Conservation (phyloP, 1,140 invertebrate species). For the Pseudomyrmex dendroicus region DNA sequence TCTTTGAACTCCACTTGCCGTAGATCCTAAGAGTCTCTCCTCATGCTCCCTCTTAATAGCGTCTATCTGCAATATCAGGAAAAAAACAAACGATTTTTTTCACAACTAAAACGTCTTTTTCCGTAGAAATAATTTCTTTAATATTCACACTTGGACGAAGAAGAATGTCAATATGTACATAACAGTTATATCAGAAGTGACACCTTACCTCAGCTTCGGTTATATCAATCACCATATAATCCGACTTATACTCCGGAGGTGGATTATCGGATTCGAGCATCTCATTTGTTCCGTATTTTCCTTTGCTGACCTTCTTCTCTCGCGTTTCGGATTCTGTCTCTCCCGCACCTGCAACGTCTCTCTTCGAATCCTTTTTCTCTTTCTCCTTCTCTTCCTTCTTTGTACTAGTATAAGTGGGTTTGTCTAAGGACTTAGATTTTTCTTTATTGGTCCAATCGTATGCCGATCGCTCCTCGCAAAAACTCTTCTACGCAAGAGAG, state of each 20-base stretch:
- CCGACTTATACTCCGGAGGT: constrained; percentile 82
- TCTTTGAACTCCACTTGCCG: constrained; percentile 75
- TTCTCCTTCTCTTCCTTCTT: constrained; percentile 82
- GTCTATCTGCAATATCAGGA: constrained; percentile 70
- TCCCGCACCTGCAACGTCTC: constrained; percentile 56
- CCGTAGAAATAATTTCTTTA: not conserved
- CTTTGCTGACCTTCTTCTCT: constrained; percentile 77
- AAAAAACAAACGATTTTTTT: not conserved
- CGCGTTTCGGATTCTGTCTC: constrained; percentile 74
- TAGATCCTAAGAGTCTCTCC: constrained; percentile 52
- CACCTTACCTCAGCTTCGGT: constrained; percentile 80
- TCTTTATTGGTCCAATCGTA: constrained; percentile 83
- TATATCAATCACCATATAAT: constrained; percentile 83
- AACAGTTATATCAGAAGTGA: not conserved
- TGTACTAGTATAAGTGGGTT: constrained; percentile 74
- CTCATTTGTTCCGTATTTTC: constrained; percentile 83
- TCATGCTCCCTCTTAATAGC: constrained; percentile 75
- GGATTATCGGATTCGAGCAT: constrained; percentile 83
- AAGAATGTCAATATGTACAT: not conserved
- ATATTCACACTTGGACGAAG: not conserved
- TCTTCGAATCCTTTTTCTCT: constrained; percentile 79
- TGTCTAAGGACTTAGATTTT: constrained; percentile 82
- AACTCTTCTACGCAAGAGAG: constrained; percentile 75
- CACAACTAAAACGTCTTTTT: too few species aligned
- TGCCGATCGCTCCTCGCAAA: constrained; percentile 77